These are phyloP conservation scores for Dolichotis patagonum DNA, from an alignment of 2,113 vertebrate genomes.

Conservation along the genomic window DNA sequence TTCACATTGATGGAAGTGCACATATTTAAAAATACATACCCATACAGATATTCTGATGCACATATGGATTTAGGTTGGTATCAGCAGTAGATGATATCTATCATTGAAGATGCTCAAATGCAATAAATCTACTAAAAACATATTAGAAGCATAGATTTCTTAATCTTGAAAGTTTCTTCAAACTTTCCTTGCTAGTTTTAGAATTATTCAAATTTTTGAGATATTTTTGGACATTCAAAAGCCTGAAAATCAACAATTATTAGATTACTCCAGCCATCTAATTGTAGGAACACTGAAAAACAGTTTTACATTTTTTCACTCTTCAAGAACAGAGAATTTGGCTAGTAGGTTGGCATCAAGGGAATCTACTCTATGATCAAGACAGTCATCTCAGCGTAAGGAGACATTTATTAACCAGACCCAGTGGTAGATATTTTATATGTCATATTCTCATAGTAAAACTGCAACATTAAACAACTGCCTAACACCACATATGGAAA, in stretches of 20 bases:
- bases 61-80: neutral
- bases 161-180: neutral
- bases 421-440: neutral
- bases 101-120: neutral
- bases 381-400: neutral
- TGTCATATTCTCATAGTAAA: neutral
- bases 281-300: neutral
- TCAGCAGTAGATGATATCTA: neutral
- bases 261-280: neutral
- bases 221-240: neutral
- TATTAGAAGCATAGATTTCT: neutral
- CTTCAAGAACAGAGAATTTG: neutral
- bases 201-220: neutral
- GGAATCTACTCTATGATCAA: neutral
- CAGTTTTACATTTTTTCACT: neutral
- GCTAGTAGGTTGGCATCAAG: neutral
- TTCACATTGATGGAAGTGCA: neutral
- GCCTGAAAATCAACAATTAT: neutral
- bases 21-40: neutral
- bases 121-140: neutral
- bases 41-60: neutral
- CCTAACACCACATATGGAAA: neutral
- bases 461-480: neutral
- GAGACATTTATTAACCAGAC: neutral
- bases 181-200: neutral